A percentile compares a stretch with the other conserved stretches of the same genome.
Evolutionary conservation across 2,888 invertebrate genomes (phyloP).

Genomic region (Acholoe squamosa): DNA sequence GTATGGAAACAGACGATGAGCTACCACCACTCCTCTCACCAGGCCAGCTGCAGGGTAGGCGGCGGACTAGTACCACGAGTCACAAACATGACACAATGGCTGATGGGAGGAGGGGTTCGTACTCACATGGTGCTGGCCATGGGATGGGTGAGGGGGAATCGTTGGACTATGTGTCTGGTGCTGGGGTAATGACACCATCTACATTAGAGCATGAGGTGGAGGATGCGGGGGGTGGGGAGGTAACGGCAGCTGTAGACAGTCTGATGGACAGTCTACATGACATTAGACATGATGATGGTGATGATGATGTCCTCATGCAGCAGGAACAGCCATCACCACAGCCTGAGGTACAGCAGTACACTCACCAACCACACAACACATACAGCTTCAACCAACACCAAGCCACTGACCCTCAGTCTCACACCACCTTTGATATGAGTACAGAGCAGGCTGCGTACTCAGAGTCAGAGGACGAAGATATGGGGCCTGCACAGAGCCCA

Average conservation of each 20-base stretch:
- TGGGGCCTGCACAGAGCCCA: neutral
- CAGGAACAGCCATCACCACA: neutral
- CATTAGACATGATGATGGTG: neutral
- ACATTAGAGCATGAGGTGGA: neutral
- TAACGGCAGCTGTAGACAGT: conserved; percentile 44
- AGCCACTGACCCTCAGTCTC: neutral
- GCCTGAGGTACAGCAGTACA: neutral
- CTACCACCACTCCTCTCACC: conserved; percentile 44
- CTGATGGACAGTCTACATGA: conserved; percentile 32
- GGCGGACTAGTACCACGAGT: neutral
- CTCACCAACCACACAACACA: neutral
- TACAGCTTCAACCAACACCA: neutral
- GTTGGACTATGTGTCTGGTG: conserved; percentile 41
- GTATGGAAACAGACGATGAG: conserved; percentile 12
- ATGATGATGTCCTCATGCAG: neutral
- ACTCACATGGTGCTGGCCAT: neutral
- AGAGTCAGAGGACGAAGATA: neutral
- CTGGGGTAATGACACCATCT: neutral
- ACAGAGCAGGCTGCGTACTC: neutral
- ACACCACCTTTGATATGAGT: neutral
- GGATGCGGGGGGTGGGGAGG: neutral
- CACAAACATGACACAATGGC: neutral
- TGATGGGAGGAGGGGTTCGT: neutral
- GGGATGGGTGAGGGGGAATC: neutral
- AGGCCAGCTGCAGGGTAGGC: neutral